Conservation (phyloP, 1,140 invertebrate species). For the Pararge aegeria region DNA sequence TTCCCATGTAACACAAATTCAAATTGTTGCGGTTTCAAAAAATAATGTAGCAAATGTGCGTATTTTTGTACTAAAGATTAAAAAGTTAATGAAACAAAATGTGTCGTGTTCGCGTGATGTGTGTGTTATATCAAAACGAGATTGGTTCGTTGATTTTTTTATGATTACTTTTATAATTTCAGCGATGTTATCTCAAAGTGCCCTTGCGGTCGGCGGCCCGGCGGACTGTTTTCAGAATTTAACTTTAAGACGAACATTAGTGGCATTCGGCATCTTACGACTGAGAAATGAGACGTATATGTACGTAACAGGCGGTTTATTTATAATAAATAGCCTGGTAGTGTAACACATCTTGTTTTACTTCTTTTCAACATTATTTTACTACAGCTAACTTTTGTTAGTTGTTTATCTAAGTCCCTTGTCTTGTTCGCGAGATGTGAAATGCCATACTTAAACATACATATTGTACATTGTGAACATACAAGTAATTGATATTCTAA, state of each 20-base stretch:
- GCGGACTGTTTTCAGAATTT: conserved; percentile 70
- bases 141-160: conserved; percentile 16
- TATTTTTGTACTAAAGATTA: conserved; percentile 45
- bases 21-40: conserved; percentile 36
- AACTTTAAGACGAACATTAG: conserved; percentile 64
- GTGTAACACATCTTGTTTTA: not conserved
- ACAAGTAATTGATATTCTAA: conserved; percentile 71
- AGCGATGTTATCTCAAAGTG: conserved; percentile 65
- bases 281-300: not conserved
- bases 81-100: conserved; percentile 17
- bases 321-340: not conserved
- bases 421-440: not conserved
- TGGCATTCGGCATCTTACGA: not conserved
- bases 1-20: conserved; percentile 31
- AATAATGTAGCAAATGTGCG: conserved; percentile 42
- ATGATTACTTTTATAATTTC: conserved; percentile 33
- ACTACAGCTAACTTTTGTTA: not conserved
- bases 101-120: conserved; percentile 43
- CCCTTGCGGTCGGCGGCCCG: conserved; percentile 69
- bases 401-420: not conserved
- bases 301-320: not conserved
- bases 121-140: conserved; percentile 27
- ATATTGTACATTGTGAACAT: conserved; percentile 79
- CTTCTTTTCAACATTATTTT: not conserved
- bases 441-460: conserved; percentile 25